phyloP scores from a whole-genome alignment of 2,113 vertebrate genomes.

The Aplodontia rufa region DNA sequence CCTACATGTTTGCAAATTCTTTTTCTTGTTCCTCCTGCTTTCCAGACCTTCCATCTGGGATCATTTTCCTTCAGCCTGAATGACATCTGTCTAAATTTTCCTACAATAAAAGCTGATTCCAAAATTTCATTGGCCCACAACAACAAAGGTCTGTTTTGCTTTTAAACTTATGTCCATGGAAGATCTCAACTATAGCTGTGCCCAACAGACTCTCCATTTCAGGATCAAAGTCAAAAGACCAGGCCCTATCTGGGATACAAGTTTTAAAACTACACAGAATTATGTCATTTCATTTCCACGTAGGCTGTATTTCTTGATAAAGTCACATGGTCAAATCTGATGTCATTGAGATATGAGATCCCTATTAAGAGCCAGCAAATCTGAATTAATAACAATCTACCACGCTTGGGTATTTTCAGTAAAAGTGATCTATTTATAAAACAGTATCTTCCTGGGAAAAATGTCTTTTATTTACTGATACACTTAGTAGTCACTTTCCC shows the following conservation, averaged over 20 bases:
- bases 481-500: neutral
- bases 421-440: neutral
- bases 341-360: neutral
- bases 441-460: neutral
- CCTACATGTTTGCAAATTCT: neutral
- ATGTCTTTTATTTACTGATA: neutral
- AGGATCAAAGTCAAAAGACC: neutral
- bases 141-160: neutral
- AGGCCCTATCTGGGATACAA: neutral
- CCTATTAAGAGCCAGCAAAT: neutral
- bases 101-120: neutral
- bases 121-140: neutral
- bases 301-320: neutral
- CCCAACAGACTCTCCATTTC: neutral
- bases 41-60: neutral
- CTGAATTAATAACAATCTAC: neutral
- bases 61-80: conserved; percentile 34
- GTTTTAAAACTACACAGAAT: neutral
- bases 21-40: neutral
- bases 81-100: neutral
- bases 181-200: neutral
- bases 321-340: neutral
- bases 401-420: neutral
- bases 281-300: neutral
- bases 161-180: neutral